A percentile compares a stretch with the other conserved stretches of the same genome.
Conservation (phyloP, 30 jellyfish, hydroid and myxozoan species). For the Calvadosia cruxmelitensis region DNA sequence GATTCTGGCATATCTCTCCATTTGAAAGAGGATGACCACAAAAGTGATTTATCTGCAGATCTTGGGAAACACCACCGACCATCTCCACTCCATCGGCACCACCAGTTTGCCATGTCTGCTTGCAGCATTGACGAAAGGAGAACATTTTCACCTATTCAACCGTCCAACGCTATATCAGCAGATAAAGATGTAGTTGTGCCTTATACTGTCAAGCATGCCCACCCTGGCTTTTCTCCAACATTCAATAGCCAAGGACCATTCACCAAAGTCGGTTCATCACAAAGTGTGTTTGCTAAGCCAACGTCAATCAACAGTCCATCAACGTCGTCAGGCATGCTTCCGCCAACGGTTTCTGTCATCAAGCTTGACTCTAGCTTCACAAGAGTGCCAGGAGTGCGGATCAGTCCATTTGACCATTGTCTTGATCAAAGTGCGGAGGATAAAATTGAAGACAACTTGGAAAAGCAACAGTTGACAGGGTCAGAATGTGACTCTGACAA, state of each 20-base stretch:
- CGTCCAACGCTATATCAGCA: conserved; percentile 10
- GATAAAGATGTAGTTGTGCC: background rate
- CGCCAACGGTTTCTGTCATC: conserved; percentile 1
- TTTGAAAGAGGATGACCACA: background rate
- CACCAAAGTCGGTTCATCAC: conserved; percentile 46
- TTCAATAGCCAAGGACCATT: background rate
- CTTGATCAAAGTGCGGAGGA: background rate
- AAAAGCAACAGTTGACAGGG: background rate
- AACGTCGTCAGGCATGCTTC: background rate
- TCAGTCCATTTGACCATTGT: background rate
- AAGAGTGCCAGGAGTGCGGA: background rate
- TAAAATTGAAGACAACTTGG: background rate
- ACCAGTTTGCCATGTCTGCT: background rate
- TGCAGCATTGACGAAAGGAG: background rate
- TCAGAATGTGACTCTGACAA: background rate
- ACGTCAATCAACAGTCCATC: background rate
- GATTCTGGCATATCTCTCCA: conserved; percentile 74
- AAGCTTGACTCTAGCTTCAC: background rate
- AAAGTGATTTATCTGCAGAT: background rate
- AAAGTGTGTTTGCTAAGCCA: conserved; percentile 79
- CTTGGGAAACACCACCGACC: background rate
- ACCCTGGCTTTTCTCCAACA: background rate
- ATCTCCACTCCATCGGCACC: background rate
- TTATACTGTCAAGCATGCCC: background rate
- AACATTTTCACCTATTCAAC: conserved; percentile 77